These are phyloP conservation scores for Poliocrania exsul DNA, from an alignment of 2,797 vertebrate genomes.

Conservation along the genomic window DNA sequence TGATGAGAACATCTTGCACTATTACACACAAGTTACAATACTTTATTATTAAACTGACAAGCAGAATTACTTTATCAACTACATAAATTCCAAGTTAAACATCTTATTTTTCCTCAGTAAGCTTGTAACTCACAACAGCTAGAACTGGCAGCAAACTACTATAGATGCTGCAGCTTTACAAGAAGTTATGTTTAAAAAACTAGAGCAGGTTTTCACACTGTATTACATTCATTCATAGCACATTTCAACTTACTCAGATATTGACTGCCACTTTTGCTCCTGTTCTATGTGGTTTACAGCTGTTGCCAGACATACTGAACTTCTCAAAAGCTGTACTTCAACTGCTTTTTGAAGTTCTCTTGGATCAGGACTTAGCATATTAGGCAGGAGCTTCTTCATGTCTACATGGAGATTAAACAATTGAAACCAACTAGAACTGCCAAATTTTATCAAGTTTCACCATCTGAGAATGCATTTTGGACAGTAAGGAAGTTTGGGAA, in stretches of 20 bases:
- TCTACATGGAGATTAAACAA: conserved; percentile 77
- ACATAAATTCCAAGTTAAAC: background rate
- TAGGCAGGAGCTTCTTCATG: conserved; percentile 93
- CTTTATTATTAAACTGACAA: background rate
- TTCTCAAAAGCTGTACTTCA: conserved; percentile 95
- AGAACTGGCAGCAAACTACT: background rate
- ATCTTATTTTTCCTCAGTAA: background rate
- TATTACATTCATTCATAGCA: background rate
- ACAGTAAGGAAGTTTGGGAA: background rate
- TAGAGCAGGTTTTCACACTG: background rate
- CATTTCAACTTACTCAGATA: conserved; percentile 87
- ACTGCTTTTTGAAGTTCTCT: conserved; percentile 96
- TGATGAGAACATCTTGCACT: background rate
- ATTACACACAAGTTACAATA: fast-evolving
- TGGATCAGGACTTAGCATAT: conserved; percentile 92
- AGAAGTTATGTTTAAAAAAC: background rate
- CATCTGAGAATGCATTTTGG: background rate
- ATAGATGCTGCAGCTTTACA: background rate
- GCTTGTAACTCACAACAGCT: background rate
- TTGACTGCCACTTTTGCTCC: conserved; percentile 85
- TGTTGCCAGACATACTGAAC: conserved; percentile 86
- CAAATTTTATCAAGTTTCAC: background rate
- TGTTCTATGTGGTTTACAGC: conserved; percentile 83
- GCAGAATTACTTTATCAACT: background rate
- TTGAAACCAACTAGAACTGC: conserved; percentile 20